Percentiles rank a stretch among this genome's conserved stretches.
These are phyloP conservation scores for Colinus virginianus DNA, from an alignment of 2,113 vertebrate species.

Conservation along the genomic window DNA sequence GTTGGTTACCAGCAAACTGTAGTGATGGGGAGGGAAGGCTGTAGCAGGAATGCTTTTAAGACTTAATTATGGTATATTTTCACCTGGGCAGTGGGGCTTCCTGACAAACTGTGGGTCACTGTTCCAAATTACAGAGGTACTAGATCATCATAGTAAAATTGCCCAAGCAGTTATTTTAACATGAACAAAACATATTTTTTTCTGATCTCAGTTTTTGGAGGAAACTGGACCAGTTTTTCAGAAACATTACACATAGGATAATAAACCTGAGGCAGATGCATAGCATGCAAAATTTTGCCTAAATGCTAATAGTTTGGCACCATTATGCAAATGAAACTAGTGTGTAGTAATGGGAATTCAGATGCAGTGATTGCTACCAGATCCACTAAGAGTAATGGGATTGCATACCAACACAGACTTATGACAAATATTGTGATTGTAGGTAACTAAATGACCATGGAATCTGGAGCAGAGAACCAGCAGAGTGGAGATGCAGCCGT, in stretches of 20 bases:
- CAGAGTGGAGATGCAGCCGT: constrained; percentile 94
- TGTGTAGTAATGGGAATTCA: constrained; percentile 42
- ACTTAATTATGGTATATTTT: background rate
- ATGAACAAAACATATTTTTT: background rate
- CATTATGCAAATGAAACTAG: constrained; percentile 11
- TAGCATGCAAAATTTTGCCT: constrained; percentile 22
- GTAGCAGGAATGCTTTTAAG: background rate
- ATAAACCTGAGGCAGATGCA: constrained; percentile 5
- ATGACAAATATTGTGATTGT: constrained; percentile 79
- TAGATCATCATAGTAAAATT: background rate
- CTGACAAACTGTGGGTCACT: background rate
- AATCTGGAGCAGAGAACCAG: constrained; percentile 96
- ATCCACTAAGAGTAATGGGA: constrained; percentile 23
- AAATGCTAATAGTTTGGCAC: constrained; percentile 37
- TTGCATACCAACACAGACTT: constrained; percentile 64
- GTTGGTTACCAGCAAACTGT: background rate
- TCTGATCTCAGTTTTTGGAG: background rate
- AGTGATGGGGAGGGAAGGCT: background rate
- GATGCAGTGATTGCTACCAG: constrained; percentile 31
- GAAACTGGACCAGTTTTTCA: constrained; percentile 32
- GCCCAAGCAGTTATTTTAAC: background rate
- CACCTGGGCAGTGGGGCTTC: background rate
- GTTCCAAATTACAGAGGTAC: background rate
- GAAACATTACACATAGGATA: background rate
- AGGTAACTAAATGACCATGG: constrained; percentile 99